Evolutionary conservation across 1,140 invertebrate genomes (phyloP).

Genomic region (Diachasmimorpha longicaudata): DNA sequence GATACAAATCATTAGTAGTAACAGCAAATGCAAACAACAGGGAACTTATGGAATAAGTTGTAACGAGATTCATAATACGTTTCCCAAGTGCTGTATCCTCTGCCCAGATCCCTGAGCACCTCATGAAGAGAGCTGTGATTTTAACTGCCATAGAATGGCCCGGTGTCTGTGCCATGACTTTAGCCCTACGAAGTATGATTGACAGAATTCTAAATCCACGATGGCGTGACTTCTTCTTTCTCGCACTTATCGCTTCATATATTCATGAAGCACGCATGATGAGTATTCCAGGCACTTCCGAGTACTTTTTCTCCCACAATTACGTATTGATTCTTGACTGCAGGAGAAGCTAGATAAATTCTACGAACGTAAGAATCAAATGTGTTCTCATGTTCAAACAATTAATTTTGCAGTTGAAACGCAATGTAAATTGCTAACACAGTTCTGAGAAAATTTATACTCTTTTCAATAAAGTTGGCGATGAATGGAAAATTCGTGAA

Average conservation of each 20-base stretch:
- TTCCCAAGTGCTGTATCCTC: conserved; percentile 19
- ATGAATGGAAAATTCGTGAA: no score
- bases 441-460: no score
- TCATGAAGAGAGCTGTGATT: conserved; percentile 36
- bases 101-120: conserved; percentile 35
- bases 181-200: not conserved
- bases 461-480: no score
- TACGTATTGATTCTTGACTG: not conserved
- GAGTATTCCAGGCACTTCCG: not conserved
- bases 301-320: not conserved
- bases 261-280: not conserved
- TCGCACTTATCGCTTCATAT: not conserved
- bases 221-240: not conserved
- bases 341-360: no score
- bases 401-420: no score
- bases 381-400: no score
- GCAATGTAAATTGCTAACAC: no score
- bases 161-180: not conserved
- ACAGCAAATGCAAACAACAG: conserved; percentile 34
- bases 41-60: not conserved
- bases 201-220: not conserved
- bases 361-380: no score
- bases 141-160: conserved; percentile 31
- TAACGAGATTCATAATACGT: conserved; percentile 15
- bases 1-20: conserved; percentile 32